Percentiles rank a stretch among this genome's conserved stretches.
Conservation (phyloP, 2,113 vertebrate genomes). For the Forbesichthys papilliferus region DNA sequence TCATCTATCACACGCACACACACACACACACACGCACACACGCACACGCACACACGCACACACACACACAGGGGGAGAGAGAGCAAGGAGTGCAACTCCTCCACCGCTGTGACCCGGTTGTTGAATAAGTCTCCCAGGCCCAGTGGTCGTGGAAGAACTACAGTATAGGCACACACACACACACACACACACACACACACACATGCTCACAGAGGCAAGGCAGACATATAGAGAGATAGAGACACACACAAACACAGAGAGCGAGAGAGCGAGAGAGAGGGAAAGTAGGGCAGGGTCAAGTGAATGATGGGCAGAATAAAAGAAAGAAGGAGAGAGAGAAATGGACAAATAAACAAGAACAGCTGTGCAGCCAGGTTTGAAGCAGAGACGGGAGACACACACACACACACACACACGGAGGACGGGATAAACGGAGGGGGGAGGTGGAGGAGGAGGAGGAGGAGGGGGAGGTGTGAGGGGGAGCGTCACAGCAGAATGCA, state of each 20-base stretch:
- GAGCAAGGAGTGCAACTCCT: conserved; percentile 12
- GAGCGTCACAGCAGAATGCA: conserved; percentile 27
- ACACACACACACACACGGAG: too few relatives aligned
- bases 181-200: too few relatives aligned
- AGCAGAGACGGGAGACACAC: neutral
- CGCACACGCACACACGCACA: neutral
- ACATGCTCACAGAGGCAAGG: neutral
- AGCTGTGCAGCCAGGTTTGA: neutral
- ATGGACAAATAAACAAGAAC: too few relatives aligned
- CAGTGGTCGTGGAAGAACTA: conserved; percentile 25
- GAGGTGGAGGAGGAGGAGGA: neutral
- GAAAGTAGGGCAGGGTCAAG: too few relatives aligned
- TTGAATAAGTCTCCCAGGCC: conserved; percentile 50
- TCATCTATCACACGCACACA: conserved; percentile 2
- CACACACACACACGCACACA: conserved; percentile 8
- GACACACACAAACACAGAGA: too few relatives aligned
- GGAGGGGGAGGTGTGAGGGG: conserved; percentile 28
- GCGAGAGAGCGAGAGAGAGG: too few relatives aligned
- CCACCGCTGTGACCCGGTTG: conserved; percentile 24
- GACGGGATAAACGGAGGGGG: too few relatives aligned
- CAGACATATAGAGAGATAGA: too few relatives aligned
- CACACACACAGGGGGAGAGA: neutral
- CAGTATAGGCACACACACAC: too few relatives aligned
- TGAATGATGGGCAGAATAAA: too few relatives aligned
- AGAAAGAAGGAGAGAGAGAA: too few relatives aligned